A percentile compares a stretch with the other conserved stretches of the same genome.
Conservation (phyloP, 2,113 vertebrate genomes). For the Ibidorhyncha struthersii region DNA sequence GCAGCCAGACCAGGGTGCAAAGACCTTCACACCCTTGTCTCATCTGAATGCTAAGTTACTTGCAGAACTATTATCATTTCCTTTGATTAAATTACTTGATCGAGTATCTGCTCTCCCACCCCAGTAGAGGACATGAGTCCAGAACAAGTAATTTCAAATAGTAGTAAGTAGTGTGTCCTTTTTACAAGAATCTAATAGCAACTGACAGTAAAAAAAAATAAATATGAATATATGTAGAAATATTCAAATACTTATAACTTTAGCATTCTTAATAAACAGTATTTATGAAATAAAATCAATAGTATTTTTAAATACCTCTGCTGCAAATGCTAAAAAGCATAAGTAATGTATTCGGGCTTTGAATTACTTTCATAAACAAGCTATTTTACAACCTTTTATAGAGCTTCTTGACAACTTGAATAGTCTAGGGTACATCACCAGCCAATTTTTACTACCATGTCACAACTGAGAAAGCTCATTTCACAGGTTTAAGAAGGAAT, state of each 20-base stretch:
- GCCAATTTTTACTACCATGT: background rate
- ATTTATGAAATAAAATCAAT: background rate
- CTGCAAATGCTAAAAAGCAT: background rate
- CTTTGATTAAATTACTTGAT: rapidly evolving
- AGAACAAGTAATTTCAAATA: background rate
- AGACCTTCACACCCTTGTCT: background rate
- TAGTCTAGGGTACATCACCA: background rate
- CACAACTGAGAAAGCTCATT: background rate
- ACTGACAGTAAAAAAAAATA: background rate
- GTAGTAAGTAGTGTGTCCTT: background rate
- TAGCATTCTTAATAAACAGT: background rate
- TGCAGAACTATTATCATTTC: background rate
- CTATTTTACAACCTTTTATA: background rate
- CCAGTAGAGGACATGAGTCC: background rate
- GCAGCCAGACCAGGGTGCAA: background rate
- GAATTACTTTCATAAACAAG: background rate
- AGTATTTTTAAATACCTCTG: background rate
- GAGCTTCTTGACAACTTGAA: background rate
- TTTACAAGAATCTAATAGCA: background rate
- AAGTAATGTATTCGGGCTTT: background rate
- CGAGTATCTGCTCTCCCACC: background rate
- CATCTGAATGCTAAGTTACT: background rate
- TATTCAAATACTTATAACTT: background rate
- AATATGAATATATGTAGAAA: background rate
- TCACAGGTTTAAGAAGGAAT: background rate